These are phyloP conservation scores for Oxytorus armatus DNA, from an alignment of 2,888 invertebrate genomes.

Conservation along the genomic window DNA sequence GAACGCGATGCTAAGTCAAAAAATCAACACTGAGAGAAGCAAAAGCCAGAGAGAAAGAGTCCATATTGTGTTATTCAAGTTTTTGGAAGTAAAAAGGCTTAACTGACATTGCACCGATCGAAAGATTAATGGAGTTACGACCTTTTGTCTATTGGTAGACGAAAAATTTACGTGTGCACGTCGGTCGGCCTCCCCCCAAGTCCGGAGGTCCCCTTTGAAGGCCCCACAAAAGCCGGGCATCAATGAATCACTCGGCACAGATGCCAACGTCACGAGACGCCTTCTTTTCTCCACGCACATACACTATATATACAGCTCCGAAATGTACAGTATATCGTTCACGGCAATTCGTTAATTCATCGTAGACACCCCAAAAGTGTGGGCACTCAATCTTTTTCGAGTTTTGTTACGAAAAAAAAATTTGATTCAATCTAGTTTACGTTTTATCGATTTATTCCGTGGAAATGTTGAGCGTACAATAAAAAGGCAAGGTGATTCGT, in stretches of 20 bases:
- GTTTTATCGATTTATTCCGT: too few relatives aligned
- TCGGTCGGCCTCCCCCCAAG: constrained; percentile 29
- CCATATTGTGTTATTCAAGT: background rate
- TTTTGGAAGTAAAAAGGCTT: constrained; percentile 9
- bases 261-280: constrained; percentile 62
- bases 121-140: background rate
- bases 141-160: background rate
- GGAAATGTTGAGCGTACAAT: too few relatives aligned
- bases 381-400: too few relatives aligned
- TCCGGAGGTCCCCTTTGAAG: constrained; percentile 63
- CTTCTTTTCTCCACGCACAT: background rate
- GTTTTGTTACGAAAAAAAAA: too few relatives aligned
- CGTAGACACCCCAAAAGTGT: too few relatives aligned
- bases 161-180: background rate
- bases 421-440: too few relatives aligned
- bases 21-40: constrained; percentile 77
- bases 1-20: constrained; percentile 77
- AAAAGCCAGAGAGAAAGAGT: constrained; percentile 17
- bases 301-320: background rate
- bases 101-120: background rate
- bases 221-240: constrained; percentile 59
- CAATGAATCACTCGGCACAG: constrained; percentile 71
- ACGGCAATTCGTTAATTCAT: too few relatives aligned
- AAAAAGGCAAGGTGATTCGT: too few relatives aligned
- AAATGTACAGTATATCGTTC: too few relatives aligned